A percentile compares a stretch with the other conserved stretches of the same genome.
phyloP scores from a whole-genome alignment of 2,797 vertebrate genomes.

The Pogonophryne albipinna region DNA sequence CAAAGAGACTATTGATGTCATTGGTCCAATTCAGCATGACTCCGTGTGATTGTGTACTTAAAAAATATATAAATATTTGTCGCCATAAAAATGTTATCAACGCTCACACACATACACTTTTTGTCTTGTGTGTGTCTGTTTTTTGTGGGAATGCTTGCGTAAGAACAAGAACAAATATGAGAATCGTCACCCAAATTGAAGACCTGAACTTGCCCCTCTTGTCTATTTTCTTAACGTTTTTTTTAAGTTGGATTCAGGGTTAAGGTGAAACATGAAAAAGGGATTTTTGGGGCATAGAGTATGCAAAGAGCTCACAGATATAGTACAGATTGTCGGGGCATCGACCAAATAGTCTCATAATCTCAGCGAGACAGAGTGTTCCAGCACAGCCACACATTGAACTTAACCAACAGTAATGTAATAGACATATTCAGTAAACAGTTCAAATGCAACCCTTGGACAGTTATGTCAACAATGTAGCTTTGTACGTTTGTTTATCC shows the following conservation, averaged over 20 bases:
- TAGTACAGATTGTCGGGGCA: background rate
- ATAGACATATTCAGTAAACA: background rate
- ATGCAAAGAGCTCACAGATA: background rate
- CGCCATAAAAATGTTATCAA: no score
- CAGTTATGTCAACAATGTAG: slow-evolving; percentile 24
- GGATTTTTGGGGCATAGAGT: background rate
- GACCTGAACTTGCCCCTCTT: background rate
- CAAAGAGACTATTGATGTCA: no score
- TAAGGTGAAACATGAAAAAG: background rate
- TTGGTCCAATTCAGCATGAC: no score
- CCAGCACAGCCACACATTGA: background rate
- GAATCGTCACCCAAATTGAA: background rate
- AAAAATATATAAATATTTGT: no score
- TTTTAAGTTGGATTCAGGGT: background rate
- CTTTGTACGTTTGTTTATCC: slow-evolving; percentile 34
- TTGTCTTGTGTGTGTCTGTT: background rate
- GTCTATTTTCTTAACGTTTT: background rate
- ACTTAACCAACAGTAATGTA: background rate
- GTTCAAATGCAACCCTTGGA: slow-evolving; percentile 6
- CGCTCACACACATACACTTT: background rate
- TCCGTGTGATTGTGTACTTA: no score
- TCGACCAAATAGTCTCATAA: background rate
- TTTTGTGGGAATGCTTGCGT: background rate
- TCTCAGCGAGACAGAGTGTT: background rate
- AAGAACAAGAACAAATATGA: background rate